These are phyloP conservation scores for Venusia cambrica DNA, from an alignment of 2,888 invertebrate genomes.

Conservation along the genomic window DNA sequence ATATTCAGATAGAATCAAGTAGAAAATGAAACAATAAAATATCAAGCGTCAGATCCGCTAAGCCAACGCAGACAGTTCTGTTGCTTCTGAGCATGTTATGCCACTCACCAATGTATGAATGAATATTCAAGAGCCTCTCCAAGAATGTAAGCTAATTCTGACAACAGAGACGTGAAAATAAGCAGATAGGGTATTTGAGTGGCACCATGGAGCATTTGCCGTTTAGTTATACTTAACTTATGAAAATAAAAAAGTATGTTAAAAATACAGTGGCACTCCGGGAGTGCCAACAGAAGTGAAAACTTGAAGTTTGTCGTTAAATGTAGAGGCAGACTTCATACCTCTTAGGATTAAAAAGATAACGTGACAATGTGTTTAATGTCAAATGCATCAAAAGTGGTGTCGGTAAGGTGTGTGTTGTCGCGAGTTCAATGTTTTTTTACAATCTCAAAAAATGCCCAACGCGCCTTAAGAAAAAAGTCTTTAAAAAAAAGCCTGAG, in stretches of 20 bases:
- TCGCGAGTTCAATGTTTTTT: too few species aligned
- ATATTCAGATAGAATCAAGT: background rate
- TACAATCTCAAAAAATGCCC: too few species aligned
- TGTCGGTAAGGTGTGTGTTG: too few species aligned
- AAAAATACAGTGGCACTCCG: background rate
- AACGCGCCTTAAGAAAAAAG: too few species aligned
- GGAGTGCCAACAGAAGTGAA: too few species aligned
- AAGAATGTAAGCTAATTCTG: conserved; percentile 42
- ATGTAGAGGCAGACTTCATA: too few species aligned
- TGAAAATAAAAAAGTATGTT: background rate
- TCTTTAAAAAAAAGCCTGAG: too few species aligned
- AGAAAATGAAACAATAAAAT: conserved; percentile 1
- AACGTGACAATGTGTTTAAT: too few species aligned
- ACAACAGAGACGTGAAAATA: conserved; percentile 1
- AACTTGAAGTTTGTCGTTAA: too few species aligned
- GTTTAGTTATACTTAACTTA: background rate
- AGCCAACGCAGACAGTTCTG: conserved; percentile 6
- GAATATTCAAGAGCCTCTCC: conserved; percentile 47
- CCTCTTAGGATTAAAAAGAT: too few species aligned
- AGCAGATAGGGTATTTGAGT: background rate
- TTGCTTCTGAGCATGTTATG: conserved; percentile 21
- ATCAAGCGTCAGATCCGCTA: background rate
- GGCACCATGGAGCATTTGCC: background rate
- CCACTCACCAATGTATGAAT: conserved; percentile 40
- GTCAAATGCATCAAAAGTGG: too few species aligned